phyloP scores from a whole-genome alignment of 2,888 invertebrate genomes.

The Meandrusa payeni region DNA sequence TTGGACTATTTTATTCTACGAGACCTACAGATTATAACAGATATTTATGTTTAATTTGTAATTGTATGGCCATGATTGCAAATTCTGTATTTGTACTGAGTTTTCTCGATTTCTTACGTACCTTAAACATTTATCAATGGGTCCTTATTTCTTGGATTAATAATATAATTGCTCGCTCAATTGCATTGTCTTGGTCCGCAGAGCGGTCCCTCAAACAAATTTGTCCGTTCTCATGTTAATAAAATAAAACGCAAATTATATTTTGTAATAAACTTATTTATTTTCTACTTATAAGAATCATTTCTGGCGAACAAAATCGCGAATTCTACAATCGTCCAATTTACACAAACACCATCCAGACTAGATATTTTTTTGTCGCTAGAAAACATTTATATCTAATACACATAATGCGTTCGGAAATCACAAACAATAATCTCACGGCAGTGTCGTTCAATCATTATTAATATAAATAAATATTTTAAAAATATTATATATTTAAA shows the following conservation, averaged over 20 bases:
- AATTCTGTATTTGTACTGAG: too few relatives aligned
- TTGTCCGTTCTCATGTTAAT: too few relatives aligned
- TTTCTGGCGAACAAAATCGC: slow-evolving; percentile 42
- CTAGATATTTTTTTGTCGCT: slow-evolving; percentile 39
- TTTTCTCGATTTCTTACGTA: too few relatives aligned
- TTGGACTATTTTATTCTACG: too few relatives aligned
- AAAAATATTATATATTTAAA: slow-evolving; percentile 13
- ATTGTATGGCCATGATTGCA: too few relatives aligned
- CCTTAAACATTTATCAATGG: too few relatives aligned
- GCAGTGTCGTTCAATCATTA: not conserved
- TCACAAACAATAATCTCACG: not conserved
- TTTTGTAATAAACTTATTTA: slow-evolving; percentile 72
- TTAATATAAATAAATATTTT: not conserved
- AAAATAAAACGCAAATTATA: slow-evolving; percentile 36
- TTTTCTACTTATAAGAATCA: slow-evolving; percentile 64
- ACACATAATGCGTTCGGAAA: slow-evolving; percentile 30
- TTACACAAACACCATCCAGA: slow-evolving; percentile 36
- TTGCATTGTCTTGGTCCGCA: too few relatives aligned
- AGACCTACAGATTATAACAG: too few relatives aligned
- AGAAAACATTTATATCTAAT: slow-evolving; percentile 55
- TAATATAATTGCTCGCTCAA: too few relatives aligned
- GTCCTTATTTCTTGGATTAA: too few relatives aligned
- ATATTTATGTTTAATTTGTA: too few relatives aligned
- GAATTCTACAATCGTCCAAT: slow-evolving; percentile 57
- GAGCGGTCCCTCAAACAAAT: too few relatives aligned